Evolutionary conservation across 1,140 invertebrate genomes (phyloP), one percentile per base, ranked within the genome.

Genomic region (Meloidogyne exigua): DNA sequence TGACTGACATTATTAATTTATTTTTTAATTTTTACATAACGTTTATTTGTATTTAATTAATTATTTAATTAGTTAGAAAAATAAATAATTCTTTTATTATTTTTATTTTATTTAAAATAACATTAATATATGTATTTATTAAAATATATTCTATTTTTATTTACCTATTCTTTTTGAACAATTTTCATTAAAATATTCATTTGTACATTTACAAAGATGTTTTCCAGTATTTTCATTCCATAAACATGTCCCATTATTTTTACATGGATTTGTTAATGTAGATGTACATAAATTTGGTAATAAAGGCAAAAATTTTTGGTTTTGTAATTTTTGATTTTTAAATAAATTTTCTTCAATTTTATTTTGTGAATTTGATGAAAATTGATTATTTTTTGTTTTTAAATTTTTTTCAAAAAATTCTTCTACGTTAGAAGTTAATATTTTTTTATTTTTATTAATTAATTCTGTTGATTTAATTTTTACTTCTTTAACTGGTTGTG

Each of bases 361-460:
- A 57, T n/a, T 57, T 57, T 57, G 49, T 57, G 21, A 57, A 57
- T 57, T 57, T 57, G n/a, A n/a, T 57, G n/a, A n/a, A n/a, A n/a
- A n/a, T n/a, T 57, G 18, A 57, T 57, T 57, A n/a, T 57, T 57
- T n/a, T 18, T n/a, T 57, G 21, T n/a, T 57, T 57, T 57, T 57
- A n/a, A n/a, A n/a, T 57, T 57, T 57, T 57, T 21, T n/a, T 57
- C 49, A 4, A 49, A 49, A 49, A 18, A 49, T 18, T 49, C 1
- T n/a, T n/a, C 44, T 49, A 18, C 18, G 7, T 57, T 1, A 57
- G 3, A 39, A 39, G n/a, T 57, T 9, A 57, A n/a, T 57, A 57
- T n/a, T 49, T 44, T 13, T 15, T 13, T 15, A 49, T 49, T 49
- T 49, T 57, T 12, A 57, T 7, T 57, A 57, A 57, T 57, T 57